A percentile compares a stretch with the other conserved stretches of the same genome.
phyloP scores from a whole-genome alignment of 2,888 invertebrate genomes.

The Dasysyrphus tricinctus region DNA sequence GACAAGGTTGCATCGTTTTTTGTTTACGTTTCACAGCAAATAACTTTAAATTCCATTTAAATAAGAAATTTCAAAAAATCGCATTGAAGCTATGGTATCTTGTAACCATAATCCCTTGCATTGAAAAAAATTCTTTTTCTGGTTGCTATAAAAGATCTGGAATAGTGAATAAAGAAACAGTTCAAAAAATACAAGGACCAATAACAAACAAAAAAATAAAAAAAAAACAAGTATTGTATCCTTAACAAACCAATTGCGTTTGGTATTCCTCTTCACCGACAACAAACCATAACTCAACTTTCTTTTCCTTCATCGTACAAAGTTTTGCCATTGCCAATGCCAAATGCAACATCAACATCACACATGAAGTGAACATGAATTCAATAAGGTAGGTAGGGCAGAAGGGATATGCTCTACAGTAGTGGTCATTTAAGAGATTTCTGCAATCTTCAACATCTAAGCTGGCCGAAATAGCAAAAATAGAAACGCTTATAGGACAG shows the following conservation, averaged over 20 bases:
- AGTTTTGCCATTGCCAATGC: constrained; percentile 35
- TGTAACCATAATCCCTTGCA: no score
- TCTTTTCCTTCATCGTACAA: constrained; percentile 21
- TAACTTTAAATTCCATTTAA: no score
- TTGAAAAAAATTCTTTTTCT: neutral
- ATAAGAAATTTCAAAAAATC: no score
- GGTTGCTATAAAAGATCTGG: neutral
- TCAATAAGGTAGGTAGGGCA: constrained; percentile 26
- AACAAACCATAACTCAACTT: neutral
- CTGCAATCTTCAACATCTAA: neutral
- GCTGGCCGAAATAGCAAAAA: no score
- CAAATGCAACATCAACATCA: constrained; percentile 46
- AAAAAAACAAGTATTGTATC: constrained; percentile 32
- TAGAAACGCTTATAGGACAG: no score
- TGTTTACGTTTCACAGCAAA: no score
- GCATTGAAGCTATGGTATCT: no score
- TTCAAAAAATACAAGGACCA: neutral
- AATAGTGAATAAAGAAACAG: neutral
- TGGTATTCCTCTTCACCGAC: constrained; percentile 41
- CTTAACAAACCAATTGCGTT: constrained; percentile 67
- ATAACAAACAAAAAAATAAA: neutral
- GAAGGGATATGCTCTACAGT: constrained; percentile 1
- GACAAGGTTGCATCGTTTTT: no score
- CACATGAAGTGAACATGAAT: constrained; percentile 39
- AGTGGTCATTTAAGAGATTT: constrained; percentile 14